Percentiles rank a stretch among this genome's conserved stretches.
Evolutionary conservation across 2,888 invertebrate species (phyloP).

Genomic region (Pollenia labialis): DNA sequence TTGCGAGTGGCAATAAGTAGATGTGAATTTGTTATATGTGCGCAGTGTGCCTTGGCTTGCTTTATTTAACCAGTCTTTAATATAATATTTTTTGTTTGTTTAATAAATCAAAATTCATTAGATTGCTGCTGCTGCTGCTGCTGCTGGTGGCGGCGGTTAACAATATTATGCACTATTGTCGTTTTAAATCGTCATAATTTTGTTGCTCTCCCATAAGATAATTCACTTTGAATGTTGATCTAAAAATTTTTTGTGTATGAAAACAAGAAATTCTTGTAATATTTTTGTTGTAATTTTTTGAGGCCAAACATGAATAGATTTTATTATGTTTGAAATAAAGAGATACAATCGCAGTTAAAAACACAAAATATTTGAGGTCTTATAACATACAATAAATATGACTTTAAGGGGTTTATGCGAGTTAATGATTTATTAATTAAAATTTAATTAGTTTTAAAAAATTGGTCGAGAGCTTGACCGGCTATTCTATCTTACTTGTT

Average conservation of each 20-base stretch:
- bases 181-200: constrained; percentile 56
- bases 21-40: not conserved
- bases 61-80: constrained; percentile 61
- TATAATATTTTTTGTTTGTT: constrained; percentile 31
- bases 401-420: too few relatives aligned
- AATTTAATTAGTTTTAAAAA: too few relatives aligned
- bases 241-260: not conserved
- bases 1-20: constrained; percentile 28
- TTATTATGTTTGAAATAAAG: constrained; percentile 7
- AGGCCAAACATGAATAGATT: constrained; percentile 50
- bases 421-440: too few relatives aligned
- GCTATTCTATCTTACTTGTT: too few relatives aligned
- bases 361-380: not conserved
- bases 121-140: not conserved
- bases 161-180: constrained; percentile 63
- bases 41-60: constrained; percentile 70
- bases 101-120: constrained; percentile 68
- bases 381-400: too few relatives aligned
- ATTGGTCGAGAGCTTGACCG: too few relatives aligned
- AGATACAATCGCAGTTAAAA: not conserved
- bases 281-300: constrained; percentile 19
- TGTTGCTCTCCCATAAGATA: constrained; percentile 54
- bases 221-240: constrained; percentile 53
- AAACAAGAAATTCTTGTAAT: constrained; percentile 57
- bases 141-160: not conserved